Conservation (phyloP, 2,888 invertebrate species). For the Molanna angustata region DNA sequence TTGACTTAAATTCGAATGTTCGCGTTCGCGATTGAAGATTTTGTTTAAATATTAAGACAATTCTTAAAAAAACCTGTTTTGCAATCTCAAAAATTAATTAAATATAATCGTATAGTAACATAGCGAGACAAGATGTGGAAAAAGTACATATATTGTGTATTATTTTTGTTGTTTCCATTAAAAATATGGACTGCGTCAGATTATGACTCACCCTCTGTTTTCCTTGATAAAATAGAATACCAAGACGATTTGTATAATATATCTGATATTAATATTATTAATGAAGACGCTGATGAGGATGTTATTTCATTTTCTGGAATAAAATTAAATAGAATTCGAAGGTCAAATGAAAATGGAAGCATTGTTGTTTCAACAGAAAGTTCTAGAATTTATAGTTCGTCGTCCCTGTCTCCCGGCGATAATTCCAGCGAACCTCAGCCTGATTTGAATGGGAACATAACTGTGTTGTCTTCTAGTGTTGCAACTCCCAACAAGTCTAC, state of each 20-base stretch:
- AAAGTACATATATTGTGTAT: too few relatives aligned
- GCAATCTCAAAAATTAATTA: too few relatives aligned
- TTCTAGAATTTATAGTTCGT: slow-evolving; percentile 15
- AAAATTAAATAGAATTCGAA: slow-evolving; percentile 14
- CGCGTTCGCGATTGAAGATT: too few relatives aligned
- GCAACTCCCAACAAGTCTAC: slow-evolving; percentile 32
- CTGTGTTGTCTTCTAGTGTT: slow-evolving; percentile 12
- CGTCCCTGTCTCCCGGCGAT: slow-evolving; percentile 10
- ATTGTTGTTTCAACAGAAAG: slow-evolving; percentile 11
- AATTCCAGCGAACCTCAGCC: slow-evolving; percentile 22
- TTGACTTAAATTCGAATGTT: too few relatives aligned
- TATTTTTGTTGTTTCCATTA: too few relatives aligned
- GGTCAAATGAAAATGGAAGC: slow-evolving; percentile 13
- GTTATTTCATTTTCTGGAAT: slow-evolving; percentile 9
- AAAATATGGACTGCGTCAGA: too few relatives aligned
- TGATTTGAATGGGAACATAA: slow-evolving; percentile 15
- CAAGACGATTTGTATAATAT: not conserved
- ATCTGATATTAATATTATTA: not conserved
- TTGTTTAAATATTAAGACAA: too few relatives aligned
- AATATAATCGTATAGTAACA: too few relatives aligned
- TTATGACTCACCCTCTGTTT: too few relatives aligned
- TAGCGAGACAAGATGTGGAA: too few relatives aligned
- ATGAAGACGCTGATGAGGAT: not conserved
- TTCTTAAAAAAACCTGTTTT: too few relatives aligned
- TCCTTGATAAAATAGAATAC: not conserved